Base-by-base conservation (phyloP, 1,140 invertebrate genomes). In the Leptopilina boulardi region DNA sequence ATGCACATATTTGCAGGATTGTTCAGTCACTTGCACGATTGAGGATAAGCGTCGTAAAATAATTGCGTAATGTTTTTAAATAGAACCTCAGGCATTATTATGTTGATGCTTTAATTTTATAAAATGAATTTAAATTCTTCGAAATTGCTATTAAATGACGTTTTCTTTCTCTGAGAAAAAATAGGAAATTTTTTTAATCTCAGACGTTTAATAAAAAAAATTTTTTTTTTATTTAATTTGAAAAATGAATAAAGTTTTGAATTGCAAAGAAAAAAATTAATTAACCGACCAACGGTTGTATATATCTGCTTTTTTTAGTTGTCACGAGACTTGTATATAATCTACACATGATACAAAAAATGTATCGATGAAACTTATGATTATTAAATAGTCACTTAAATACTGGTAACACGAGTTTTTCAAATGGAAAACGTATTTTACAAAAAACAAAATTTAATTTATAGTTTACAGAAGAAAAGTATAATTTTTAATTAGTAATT, bases 1-100 rank as follows among this genome's bases (percentile, higher is more conserved):
- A 34, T 66, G 21, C 6, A 30, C 59, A 66, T 66, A 66, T 66
- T 66, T 34, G 30, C 59, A 66, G 3, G 26, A 30, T 66, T n/a
- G 23, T 66, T 66, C 26, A 66, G 23, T 66, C 26, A 66, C 23
- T 34, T 23, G 23, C 13, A 8, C 59, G 26, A 30, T 66, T 66
- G 26, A 66, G 21, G 59, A 66, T 26, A 66, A 66, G 15, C 23
- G 26, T 66, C 23, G 59, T 66, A 30, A 66, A 66, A 66, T 66
- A n/a, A 66, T 66, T 66, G 13, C 23, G 59, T 66, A 66, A 66
- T 66, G 56, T 13, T 66, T 66, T 66, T 66, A 66, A 66, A 66
- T 66, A 66, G 21, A 66, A 66, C 10, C 56, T 15, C 3, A 51
- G 1, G 56, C 21, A 30, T 11, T 66, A 23, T 59, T n/a, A 34